These are phyloP conservation scores for Notocelia uddmanniana DNA, from an alignment of 2,888 invertebrate species.

Conservation along the genomic window DNA sequence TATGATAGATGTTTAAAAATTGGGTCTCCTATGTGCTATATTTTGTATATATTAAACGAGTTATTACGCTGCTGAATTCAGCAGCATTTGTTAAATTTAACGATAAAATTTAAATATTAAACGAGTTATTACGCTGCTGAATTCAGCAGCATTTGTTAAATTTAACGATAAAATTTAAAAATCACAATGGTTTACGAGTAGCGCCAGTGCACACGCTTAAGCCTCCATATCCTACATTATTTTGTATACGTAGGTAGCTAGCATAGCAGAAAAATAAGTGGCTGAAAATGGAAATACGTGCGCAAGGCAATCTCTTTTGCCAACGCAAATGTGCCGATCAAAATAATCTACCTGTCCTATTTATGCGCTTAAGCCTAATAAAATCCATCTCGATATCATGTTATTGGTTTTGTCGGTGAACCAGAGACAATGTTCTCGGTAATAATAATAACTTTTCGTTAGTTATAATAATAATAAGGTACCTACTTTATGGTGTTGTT, in stretches of 20 bases:
- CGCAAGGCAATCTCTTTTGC: background rate
- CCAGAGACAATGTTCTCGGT: conserved; percentile 5
- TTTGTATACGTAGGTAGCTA: no score
- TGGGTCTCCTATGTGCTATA: no score
- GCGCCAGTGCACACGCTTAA: no score
- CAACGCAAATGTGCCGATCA: background rate
- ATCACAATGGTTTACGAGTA: no score
- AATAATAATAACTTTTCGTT: conserved; percentile 34
- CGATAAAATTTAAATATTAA: no score
- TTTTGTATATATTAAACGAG: no score
- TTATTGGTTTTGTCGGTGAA: conserved; percentile 4
- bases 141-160: no score
- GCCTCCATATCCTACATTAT: background rate
- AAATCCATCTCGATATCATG: conserved; percentile 2
- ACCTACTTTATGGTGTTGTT: conserved; percentile 33
- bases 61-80: no score
- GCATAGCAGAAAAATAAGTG: background rate
- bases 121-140: no score
- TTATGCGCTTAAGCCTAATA: conserved; percentile 9
- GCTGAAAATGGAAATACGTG: conserved; percentile 3
- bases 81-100: no score
- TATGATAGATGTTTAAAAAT: no score
- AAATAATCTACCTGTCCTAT: conserved; percentile 7
- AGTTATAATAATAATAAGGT: background rate
- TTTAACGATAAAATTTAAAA: no score